phyloP scores from a whole-genome alignment of 2,113 vertebrate species.

The Anseranas semipalmata region DNA sequence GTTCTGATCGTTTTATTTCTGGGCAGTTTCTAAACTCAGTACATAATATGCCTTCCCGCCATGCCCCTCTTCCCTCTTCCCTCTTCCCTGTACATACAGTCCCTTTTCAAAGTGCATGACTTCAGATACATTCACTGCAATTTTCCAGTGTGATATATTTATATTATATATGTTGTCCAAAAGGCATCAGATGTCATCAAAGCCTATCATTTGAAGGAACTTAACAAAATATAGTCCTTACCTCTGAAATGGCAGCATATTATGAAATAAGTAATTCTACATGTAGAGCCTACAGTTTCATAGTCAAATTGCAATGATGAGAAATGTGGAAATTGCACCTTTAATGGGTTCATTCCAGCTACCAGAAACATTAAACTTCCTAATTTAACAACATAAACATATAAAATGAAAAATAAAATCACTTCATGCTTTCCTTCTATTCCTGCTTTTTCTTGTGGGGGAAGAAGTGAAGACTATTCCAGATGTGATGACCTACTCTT shows the following conservation, averaged over 20 bases:
- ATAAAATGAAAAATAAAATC: background rate
- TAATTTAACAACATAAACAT: background rate
- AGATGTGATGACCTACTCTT: background rate
- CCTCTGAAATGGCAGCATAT: background rate
- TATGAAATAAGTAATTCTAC: background rate
- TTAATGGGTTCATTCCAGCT: background rate
- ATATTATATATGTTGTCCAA: background rate
- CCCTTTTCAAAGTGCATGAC: background rate
- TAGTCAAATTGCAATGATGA: background rate
- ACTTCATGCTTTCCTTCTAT: background rate
- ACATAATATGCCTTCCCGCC: background rate
- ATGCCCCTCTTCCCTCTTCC: background rate
- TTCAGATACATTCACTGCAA: background rate
- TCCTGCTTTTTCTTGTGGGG: background rate
- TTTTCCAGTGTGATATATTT: background rate
- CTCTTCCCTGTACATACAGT: background rate
- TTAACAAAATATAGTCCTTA: background rate
- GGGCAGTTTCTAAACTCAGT: conserved; percentile 9
- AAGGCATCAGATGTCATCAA: background rate
- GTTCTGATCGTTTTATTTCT: conserved; percentile 23
- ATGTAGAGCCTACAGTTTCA: background rate
- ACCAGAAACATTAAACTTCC: background rate
- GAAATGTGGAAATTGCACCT: background rate
- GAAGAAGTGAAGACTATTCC: background rate
- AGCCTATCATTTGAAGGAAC: background rate